These are phyloP conservation scores for Piscicola geometra DNA, from an alignment of 2,888 invertebrate species.

Conservation along the genomic window DNA sequence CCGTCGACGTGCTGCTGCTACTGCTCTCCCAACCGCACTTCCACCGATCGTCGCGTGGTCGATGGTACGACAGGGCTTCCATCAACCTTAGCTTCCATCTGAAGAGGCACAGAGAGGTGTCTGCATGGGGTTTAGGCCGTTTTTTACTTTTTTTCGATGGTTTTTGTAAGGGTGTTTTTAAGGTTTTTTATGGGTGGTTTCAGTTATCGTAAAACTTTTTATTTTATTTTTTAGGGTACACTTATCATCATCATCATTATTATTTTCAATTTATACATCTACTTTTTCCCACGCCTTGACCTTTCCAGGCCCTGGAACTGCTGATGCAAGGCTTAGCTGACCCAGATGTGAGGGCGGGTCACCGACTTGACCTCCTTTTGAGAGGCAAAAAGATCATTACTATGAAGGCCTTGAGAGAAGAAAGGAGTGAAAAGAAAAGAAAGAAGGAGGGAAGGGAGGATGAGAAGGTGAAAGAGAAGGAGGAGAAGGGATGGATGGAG, in stretches of 20 bases:
- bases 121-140: too few relatives aligned
- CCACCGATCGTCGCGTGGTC: conserved; percentile 56
- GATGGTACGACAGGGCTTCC: conserved; percentile 63
- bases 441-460: neutral
- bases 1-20: conserved; percentile 59
- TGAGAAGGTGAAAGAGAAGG: neutral
- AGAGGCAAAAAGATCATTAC: conserved; percentile 54
- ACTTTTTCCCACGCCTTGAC: too few relatives aligned
- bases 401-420: neutral
- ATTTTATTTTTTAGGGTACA: too few relatives aligned
- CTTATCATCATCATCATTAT: too few relatives aligned
- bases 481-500: neutral
- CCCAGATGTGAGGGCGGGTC: conserved; percentile 52
- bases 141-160: too few relatives aligned
- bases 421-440: neutral
- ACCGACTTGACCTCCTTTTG: conserved; percentile 55
- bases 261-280: too few relatives aligned
- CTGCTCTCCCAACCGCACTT: conserved; percentile 60
- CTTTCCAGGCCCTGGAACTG: conserved; percentile 52
- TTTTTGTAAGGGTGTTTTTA: too few relatives aligned
- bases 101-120: conserved; percentile 54
- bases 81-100: conserved; percentile 63
- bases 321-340: conserved; percentile 54
- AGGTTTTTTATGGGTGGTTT: too few relatives aligned
- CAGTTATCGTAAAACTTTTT: too few relatives aligned